Conservation (phyloP, 2,113 vertebrate genomes). For the Canis aureus region DNA sequence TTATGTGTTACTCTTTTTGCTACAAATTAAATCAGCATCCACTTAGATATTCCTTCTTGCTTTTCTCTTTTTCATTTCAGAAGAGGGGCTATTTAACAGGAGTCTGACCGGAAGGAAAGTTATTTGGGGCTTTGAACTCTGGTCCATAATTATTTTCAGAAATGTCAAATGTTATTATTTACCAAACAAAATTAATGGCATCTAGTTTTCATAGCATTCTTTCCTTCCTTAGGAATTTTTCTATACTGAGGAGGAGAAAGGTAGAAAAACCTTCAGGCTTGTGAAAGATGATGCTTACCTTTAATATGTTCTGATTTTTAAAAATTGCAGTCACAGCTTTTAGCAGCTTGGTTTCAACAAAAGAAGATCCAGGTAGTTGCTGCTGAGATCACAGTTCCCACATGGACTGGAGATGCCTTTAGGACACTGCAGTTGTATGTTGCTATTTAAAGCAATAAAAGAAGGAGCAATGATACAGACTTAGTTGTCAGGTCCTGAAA, state of each 20-base stretch:
- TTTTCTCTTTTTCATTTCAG: background rate
- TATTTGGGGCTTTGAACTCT: background rate
- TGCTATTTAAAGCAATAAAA: background rate
- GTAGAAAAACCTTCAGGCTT: background rate
- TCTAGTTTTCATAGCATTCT: conserved; percentile 13
- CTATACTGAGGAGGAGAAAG: background rate
- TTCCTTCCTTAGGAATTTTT: conserved; percentile 6
- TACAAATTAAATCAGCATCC: background rate
- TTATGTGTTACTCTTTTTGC: background rate
- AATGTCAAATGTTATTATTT: conserved; percentile 37
- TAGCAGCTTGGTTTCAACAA: background rate
- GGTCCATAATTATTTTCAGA: background rate
- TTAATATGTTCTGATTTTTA: background rate
- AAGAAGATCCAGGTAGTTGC: background rate
- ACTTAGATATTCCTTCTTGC: background rate
- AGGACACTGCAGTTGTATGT: background rate
- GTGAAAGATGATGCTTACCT: background rate
- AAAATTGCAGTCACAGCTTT: background rate
- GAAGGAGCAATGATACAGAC: background rate
- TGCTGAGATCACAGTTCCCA: background rate
- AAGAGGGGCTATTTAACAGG: background rate
- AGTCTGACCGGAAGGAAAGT: background rate
- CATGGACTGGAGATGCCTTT: background rate
- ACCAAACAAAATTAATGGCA: conserved; percentile 20
- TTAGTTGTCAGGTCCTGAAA: background rate